These are phyloP conservation scores for Arvicola amphibius DNA, from an alignment of 2,797 vertebrate genomes.

Conservation along the genomic window DNA sequence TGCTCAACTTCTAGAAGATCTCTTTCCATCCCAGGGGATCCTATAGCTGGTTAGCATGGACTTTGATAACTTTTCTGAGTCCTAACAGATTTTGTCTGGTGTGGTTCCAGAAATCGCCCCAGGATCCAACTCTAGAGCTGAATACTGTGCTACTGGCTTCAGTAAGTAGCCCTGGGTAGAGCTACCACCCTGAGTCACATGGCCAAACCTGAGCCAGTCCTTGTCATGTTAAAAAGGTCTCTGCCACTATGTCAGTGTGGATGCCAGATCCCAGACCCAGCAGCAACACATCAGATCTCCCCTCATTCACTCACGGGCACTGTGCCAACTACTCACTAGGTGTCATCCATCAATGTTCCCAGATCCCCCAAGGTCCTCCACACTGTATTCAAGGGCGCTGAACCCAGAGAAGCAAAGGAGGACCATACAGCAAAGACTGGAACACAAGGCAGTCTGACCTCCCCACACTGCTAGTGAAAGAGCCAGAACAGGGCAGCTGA, in stretches of 20 bases:
- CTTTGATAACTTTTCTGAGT: not conserved
- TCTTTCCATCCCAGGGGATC: not conserved
- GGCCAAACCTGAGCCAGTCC: rapidly evolving
- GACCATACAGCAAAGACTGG: not conserved
- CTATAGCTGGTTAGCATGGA: not conserved
- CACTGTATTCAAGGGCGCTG: not conserved
- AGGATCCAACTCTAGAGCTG: not conserved
- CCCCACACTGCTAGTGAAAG: rapidly evolving
- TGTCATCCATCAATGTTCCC: not conserved
- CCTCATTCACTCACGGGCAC: not conserved
- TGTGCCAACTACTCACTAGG: not conserved
- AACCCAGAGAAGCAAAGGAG: not conserved
- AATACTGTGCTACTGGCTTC: not conserved
- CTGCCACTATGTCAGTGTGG: not conserved
- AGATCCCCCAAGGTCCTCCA: not conserved
- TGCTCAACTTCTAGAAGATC: not conserved
- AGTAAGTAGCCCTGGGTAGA: not conserved
- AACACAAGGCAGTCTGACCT: not conserved
- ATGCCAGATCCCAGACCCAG: not conserved
- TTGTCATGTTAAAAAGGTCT: not conserved
- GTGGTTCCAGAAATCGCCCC: not conserved
- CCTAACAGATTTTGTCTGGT: not conserved
- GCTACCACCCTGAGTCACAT: not conserved
- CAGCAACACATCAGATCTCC: rapidly evolving
- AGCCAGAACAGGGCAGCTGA: rapidly evolving